These are phyloP conservation scores for Calcarius lapponicus DNA, from an alignment of 2,797 vertebrate species.

Conservation along the genomic window DNA sequence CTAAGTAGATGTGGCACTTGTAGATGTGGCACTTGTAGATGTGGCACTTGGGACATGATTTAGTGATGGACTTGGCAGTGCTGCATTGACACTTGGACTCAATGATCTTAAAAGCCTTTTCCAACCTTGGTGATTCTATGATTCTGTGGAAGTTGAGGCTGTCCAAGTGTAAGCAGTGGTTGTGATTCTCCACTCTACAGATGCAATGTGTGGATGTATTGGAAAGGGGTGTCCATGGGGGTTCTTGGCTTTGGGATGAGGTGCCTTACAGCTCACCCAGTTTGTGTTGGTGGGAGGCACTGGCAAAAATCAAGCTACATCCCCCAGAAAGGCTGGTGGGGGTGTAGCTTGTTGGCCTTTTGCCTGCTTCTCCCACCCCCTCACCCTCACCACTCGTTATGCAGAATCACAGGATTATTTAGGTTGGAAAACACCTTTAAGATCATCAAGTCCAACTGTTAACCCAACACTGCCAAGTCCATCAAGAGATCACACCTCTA, in stretches of 20 bases:
- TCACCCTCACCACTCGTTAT: neutral
- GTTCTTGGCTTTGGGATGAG: neutral
- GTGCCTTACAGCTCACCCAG: neutral
- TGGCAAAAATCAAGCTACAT: rapidly evolving
- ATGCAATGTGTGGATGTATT: rapidly evolving
- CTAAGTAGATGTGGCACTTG: neutral
- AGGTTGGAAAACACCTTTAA: neutral
- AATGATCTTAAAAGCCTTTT: neutral
- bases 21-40: too few relatives aligned
- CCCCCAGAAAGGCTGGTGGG: neutral
- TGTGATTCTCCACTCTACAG: neutral
- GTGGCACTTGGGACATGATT: neutral
- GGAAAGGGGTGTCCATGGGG: neutral
- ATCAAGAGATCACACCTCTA: neutral
- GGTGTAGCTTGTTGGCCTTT: rapidly evolving
- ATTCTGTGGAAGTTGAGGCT: neutral
- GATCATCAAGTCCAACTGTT: rapidly evolving
- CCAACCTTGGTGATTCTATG: neutral
- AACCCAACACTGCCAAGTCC: neutral
- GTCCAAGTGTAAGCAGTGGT: neutral
- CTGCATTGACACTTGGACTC: neutral
- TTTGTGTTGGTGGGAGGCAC: neutral
- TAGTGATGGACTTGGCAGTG: neutral
- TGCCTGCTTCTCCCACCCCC: neutral
- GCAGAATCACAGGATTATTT: neutral